A percentile compares a stretch with the other conserved stretches of the same genome.
phyloP scores from a whole-genome alignment of 37 sponge, comb jelly and placozoan species.

The Cliona cf. orientalis region DNA sequence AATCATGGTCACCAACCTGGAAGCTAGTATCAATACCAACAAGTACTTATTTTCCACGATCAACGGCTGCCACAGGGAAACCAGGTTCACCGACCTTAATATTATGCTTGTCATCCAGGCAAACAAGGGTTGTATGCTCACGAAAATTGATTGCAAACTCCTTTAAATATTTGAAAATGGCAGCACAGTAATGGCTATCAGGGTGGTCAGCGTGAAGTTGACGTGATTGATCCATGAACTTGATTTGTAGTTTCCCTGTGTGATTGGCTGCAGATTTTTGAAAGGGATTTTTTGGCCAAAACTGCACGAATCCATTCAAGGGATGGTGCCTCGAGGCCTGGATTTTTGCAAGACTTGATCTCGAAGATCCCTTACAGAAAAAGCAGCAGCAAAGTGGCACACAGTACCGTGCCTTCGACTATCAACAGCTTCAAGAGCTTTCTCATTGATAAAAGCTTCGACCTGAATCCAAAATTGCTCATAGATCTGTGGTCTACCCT shows the following conservation, averaged over 20 bases:
- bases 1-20: conserved; percentile 47
- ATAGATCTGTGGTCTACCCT: neutral
- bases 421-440: too few relatives aligned
- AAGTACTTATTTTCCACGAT: conserved; percentile 35
- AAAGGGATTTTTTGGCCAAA: too few relatives aligned
- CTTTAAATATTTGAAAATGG: conserved; percentile 29
- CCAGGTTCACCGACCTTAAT: conserved; percentile 31
- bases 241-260: conserved; percentile 43
- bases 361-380: too few relatives aligned
- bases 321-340: too few relatives aligned
- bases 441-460: conserved; percentile 7
- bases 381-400: too few relatives aligned
- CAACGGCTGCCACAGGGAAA: conserved; percentile 55
- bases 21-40: conserved; percentile 8
- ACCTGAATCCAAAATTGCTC: conserved; percentile 9
- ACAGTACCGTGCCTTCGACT: too few relatives aligned
- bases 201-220: conserved; percentile 12
- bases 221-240: conserved; percentile 35
- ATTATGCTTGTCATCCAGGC: conserved; percentile 41
- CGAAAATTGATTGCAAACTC: conserved; percentile 35
- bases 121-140: conserved; percentile 20
- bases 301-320: too few relatives aligned
- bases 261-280: too few relatives aligned
- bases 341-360: too few relatives aligned
- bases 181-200: conserved; percentile 50